Percentiles rank a stretch among this genome's conserved stretches.
These are phyloP conservation scores for Sinonovacula constricta DNA, from an alignment of 1,140 invertebrate species.

Conservation along the genomic window DNA sequence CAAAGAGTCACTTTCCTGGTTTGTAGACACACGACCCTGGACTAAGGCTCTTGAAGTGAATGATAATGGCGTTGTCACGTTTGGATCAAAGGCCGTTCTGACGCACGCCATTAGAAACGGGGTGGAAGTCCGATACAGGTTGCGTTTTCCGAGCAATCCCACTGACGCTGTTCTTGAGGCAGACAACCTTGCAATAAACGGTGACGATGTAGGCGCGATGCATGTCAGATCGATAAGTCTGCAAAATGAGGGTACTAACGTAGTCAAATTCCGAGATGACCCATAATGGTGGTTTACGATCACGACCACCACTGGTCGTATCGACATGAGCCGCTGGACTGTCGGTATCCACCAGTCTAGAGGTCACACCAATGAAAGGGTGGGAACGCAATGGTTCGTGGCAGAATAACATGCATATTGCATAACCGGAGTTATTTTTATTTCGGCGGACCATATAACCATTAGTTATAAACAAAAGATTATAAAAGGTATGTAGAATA, in stretches of 20 bases:
- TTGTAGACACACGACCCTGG: conserved; percentile 16
- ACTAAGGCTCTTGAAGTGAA: neutral
- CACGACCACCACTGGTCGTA: conserved; percentile 6
- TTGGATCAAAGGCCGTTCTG: conserved; percentile 2
- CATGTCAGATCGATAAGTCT: conserved; percentile 17
- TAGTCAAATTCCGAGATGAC: neutral
- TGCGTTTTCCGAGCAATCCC: neutral
- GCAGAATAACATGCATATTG: neutral
- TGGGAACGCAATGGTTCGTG: conserved; percentile 7
- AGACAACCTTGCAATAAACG: conserved; percentile 5
- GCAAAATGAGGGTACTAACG: neutral
- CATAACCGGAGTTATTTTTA: too few relatives aligned
- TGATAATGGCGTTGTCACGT: neutral
- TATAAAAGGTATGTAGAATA: too few relatives aligned
- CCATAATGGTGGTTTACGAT: conserved; percentile 20
- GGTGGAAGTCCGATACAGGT: neutral
- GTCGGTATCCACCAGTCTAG: conserved; percentile 2
- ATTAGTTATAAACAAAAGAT: too few relatives aligned
- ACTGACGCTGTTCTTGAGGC: neutral
- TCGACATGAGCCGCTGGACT: conserved; percentile 31
- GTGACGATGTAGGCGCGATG: neutral
- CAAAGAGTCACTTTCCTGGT: neutral
- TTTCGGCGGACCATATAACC: too few relatives aligned
- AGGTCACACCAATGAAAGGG: neutral
- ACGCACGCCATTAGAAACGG: neutral